phyloP scores from a whole-genome alignment of 1,140 invertebrate species.

The Drosophila gunungcola region DNA sequence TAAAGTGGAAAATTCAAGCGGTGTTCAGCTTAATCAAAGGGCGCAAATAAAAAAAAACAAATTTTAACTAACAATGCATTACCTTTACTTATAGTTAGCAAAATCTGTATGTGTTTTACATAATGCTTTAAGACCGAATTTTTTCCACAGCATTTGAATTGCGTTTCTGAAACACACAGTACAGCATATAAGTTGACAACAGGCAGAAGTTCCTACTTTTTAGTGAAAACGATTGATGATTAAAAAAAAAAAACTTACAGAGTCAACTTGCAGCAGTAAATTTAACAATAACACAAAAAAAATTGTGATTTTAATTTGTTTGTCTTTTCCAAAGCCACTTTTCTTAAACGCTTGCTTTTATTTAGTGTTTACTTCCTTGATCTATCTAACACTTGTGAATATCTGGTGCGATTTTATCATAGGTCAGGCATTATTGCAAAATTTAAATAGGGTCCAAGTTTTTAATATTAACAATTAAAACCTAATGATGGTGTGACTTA shows the following conservation, averaged over 20 bases:
- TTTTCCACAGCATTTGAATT: slow-evolving; percentile 52
- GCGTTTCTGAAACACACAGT: slow-evolving; percentile 53
- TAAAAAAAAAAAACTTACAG: slow-evolving; percentile 39
- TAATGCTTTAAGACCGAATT: slow-evolving; percentile 53
- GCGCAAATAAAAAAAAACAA: slow-evolving; percentile 24
- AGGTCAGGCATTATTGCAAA: slow-evolving; percentile 72
- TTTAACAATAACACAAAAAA: slow-evolving; percentile 52
- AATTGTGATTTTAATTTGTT: slow-evolving; percentile 28
- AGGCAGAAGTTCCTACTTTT: slow-evolving; percentile 82
- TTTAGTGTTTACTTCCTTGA: slow-evolving; percentile 50
- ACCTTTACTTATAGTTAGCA: slow-evolving; percentile 63
- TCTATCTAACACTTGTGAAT: slow-evolving; percentile 53
- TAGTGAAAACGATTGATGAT: slow-evolving; percentile 67
- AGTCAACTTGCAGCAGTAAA: slow-evolving; percentile 70
- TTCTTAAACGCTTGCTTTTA: slow-evolving; percentile 35
- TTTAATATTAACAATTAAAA: slow-evolving; percentile 71
- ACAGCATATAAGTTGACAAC: slow-evolving; percentile 48
- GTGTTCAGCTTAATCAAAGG: slow-evolving; percentile 42
- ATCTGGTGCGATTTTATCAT: slow-evolving; percentile 63
- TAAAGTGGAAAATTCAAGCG: slow-evolving; percentile 43
- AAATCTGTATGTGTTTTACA: slow-evolving; percentile 69
- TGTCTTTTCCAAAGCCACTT: slow-evolving; percentile 19
- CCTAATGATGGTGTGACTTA: slow-evolving; percentile 43
- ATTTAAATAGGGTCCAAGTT: slow-evolving; percentile 83
- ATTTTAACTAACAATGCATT: slow-evolving; percentile 42